phyloP scores from a whole-genome alignment of 2,888 invertebrate species.

The Orthonevra nobilis region DNA sequence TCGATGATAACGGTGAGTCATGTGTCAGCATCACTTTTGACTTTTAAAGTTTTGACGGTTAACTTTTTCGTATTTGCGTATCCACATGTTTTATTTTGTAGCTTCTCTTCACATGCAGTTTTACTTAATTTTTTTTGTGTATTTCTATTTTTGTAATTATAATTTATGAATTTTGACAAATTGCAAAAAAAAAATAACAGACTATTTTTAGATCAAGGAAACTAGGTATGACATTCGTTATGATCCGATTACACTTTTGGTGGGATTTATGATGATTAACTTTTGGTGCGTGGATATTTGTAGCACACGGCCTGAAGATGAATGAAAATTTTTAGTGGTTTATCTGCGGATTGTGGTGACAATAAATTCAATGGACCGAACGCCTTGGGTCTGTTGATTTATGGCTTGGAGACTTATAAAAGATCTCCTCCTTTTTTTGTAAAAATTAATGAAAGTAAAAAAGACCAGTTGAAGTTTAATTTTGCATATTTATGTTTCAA shows the following conservation, averaged over 20 bases:
- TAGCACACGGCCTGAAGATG: neutral
- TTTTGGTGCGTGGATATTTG: neutral
- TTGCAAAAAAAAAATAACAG: constrained; percentile 17
- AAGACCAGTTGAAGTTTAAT: too few species aligned
- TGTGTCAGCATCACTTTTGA: neutral
- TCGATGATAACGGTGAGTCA: constrained; percentile 7
- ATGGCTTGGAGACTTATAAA: too few species aligned
- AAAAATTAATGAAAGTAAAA: too few species aligned
- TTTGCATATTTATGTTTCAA: neutral
- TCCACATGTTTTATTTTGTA: constrained; percentile 1
- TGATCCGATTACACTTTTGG: constrained; percentile 5
- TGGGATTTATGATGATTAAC: constrained; percentile 14
- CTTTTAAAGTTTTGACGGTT: too few species aligned
- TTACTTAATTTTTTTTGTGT: neutral
- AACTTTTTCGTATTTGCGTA: too few species aligned
- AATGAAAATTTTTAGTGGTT: neutral
- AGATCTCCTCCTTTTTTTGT: too few species aligned
- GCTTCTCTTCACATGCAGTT: neutral
- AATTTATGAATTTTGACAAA: constrained; percentile 22
- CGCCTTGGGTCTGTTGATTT: constrained; percentile 6
- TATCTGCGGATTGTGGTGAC: neutral
- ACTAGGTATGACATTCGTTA: constrained; percentile 19
- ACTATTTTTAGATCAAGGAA: constrained; percentile 51
- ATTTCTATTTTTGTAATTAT: neutral
- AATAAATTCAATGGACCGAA: constrained; percentile 14